Conservation (phyloP, 2,888 invertebrate species). For the Heteromurus nitidus region DNA sequence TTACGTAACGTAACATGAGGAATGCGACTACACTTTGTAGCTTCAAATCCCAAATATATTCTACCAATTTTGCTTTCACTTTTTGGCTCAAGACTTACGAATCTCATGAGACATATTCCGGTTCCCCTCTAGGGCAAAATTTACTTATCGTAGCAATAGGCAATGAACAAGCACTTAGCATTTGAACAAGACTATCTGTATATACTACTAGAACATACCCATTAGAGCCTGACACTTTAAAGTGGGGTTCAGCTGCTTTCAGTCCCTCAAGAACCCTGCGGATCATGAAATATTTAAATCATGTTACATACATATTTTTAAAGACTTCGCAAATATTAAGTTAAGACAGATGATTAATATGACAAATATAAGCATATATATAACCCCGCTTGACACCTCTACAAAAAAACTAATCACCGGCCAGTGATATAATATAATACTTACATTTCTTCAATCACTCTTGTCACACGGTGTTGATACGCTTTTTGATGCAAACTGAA, state of each 20-base stretch:
- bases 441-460: constrained; percentile 77
- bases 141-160: background rate
- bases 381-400: no score
- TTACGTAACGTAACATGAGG: no score
- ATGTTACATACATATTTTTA: no score
- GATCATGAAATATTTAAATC: no score
- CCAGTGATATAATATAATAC: no score
- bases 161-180: background rate
- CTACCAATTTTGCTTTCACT: no score
- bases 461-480: constrained; percentile 77
- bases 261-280: constrained; percentile 69
- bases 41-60: no score
- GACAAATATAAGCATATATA: no score
- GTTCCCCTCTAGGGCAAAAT: background rate
- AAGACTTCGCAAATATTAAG: constrained; percentile 10
- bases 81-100: no score
- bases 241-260: constrained; percentile 67
- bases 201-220: constrained; percentile 50
- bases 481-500: constrained; percentile 77
- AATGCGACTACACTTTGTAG: no score
- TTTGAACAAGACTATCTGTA: constrained; percentile 2
- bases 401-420: no score
- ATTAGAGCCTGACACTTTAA: constrained; percentile 58
- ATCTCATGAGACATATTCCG: background rate
- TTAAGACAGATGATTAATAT: no score